phyloP scores from a whole-genome alignment of 2,888 invertebrate species.

The Ischnus inquisitorius region DNA sequence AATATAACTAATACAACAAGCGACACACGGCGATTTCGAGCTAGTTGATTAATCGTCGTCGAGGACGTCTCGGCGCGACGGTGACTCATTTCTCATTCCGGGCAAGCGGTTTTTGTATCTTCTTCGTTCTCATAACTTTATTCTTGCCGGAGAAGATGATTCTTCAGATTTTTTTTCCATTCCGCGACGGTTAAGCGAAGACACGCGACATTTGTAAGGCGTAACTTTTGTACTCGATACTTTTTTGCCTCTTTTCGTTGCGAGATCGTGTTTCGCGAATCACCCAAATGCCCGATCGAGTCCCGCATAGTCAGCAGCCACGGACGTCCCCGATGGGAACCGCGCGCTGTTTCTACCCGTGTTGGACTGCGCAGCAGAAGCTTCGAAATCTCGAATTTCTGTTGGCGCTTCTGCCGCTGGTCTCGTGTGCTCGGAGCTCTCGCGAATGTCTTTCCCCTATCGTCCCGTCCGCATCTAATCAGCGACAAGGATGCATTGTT shows the following conservation, averaged over 20 bases:
- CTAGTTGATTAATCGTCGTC: slow-evolving; percentile 53
- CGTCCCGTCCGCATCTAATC: slow-evolving; percentile 80
- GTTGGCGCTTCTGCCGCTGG: slow-evolving; percentile 46
- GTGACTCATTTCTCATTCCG: slow-evolving; percentile 17
- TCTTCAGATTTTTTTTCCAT: background rate
- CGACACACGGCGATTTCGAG: slow-evolving; percentile 15
- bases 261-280: background rate
- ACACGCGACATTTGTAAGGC: slow-evolving; percentile 1
- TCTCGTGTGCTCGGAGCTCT: slow-evolving; percentile 52
- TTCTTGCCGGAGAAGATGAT: background rate
- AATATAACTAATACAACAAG: slow-evolving; percentile 38
- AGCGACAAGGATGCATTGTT: slow-evolving; percentile 81
- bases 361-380: slow-evolving; percentile 17
- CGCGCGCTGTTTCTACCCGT: slow-evolving; percentile 25
- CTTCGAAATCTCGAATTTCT: slow-evolving; percentile 33
- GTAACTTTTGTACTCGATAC: background rate
- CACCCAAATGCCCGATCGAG: background rate
- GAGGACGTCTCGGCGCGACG: slow-evolving; percentile 3
- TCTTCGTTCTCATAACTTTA: background rate
- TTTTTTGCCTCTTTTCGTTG: background rate
- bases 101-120: background rate
- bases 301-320: background rate
- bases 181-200: background rate
- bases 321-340: slow-evolving; percentile 33
- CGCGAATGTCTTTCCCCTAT: slow-evolving; percentile 72